These are phyloP conservation scores for Actias luna DNA, from an alignment of 2,888 invertebrate genomes.

Conservation along the genomic window DNA sequence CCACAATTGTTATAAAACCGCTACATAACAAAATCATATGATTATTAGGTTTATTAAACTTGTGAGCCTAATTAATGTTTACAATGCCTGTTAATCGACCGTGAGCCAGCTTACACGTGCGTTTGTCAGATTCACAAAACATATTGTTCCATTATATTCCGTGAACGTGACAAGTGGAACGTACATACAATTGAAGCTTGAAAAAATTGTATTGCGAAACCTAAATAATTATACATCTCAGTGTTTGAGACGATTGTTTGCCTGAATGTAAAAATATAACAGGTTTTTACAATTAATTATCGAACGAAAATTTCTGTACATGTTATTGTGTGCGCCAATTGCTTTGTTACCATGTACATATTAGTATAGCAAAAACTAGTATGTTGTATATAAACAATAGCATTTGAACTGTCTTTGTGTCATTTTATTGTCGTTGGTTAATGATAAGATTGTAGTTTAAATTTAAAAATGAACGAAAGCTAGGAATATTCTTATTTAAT, in stretches of 20 bases:
- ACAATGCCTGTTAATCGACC: conserved; percentile 35
- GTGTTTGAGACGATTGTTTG: neutral
- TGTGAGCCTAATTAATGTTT: conserved; percentile 42
- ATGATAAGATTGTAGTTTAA: neutral
- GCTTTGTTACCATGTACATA: conserved; percentile 37
- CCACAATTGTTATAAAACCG: neutral
- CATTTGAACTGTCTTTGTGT: conserved; percentile 12
- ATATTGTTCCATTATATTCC: conserved; percentile 28
- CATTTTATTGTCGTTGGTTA: conserved; percentile 1
- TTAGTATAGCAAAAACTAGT: conserved; percentile 26
- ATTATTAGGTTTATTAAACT: neutral
- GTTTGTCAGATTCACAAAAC: conserved; percentile 29
- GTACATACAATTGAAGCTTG: conserved; percentile 31
- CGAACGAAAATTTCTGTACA: conserved; percentile 30
- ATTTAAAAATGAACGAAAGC: neutral
- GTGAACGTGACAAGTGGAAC: conserved; percentile 45
- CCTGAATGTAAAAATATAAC: neutral
- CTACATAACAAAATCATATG: neutral
- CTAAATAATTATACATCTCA: neutral
- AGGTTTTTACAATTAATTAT: conserved; percentile 17
- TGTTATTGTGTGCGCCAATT: conserved; percentile 35
- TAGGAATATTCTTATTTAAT: neutral
- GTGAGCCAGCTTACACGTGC: conserved; percentile 41
- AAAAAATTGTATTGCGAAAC: conserved; percentile 10
- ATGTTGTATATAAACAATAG: conserved; percentile 26